These are phyloP conservation scores for Hoplodrina blanda DNA, from an alignment of 2,888 invertebrate species.

Conservation along the genomic window DNA sequence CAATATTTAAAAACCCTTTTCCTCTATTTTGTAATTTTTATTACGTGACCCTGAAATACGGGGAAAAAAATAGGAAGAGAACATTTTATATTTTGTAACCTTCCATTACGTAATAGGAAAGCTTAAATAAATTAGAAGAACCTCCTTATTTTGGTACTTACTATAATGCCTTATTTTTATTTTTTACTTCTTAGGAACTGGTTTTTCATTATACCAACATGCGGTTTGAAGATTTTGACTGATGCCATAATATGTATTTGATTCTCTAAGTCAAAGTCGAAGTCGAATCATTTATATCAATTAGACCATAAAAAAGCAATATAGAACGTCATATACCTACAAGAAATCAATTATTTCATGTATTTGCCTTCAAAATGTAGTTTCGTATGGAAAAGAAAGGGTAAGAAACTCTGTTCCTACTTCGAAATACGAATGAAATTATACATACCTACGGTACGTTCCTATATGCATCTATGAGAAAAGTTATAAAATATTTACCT, in stretches of 20 bases:
- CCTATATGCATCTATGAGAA: neutral
- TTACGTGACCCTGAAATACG: neutral
- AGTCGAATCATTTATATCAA: no score
- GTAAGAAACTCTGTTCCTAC: neutral
- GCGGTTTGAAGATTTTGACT: neutral
- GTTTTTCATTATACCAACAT: neutral
- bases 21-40: neutral
- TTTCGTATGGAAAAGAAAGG: no score
- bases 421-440: neutral
- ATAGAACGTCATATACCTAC: no score
- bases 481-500: conserved; percentile 10
- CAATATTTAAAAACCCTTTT: conserved; percentile 6
- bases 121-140: conserved; percentile 4
- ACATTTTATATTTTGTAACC: conserved; percentile 12
- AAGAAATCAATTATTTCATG: no score
- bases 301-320: no score
- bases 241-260: neutral
- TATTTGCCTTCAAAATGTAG: no score
- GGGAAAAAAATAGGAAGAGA: neutral
- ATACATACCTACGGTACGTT: neutral
- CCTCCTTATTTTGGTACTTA: conserved; percentile 1
- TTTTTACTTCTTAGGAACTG: neutral
- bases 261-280: neutral
- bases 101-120: conserved; percentile 8
- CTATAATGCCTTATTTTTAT: neutral